These are phyloP conservation scores for Polyploca ridens DNA, from an alignment of 2,888 invertebrate species.

Conservation along the genomic window DNA sequence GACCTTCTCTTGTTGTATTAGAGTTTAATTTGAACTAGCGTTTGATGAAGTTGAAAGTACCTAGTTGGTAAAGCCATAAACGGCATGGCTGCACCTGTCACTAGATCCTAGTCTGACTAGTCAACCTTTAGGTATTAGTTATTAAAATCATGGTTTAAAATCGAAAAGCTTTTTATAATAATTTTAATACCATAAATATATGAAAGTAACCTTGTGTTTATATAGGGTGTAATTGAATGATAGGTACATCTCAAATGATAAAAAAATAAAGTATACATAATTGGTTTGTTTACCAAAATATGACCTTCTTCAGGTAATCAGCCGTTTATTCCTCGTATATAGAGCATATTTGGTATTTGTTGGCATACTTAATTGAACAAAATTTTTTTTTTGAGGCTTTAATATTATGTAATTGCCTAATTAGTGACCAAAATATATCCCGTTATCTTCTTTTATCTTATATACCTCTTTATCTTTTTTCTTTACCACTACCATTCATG, in stretches of 20 bases:
- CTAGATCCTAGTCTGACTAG: conserved; percentile 56
- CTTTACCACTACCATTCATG: too few relatives aligned
- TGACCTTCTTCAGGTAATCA: conserved; percentile 25
- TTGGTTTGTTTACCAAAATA: conserved; percentile 51
- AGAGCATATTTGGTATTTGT: neutral
- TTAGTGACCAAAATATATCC: neutral
- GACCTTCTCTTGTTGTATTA: conserved; percentile 55
- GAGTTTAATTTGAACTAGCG: conserved; percentile 48
- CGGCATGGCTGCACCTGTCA: conserved; percentile 72
- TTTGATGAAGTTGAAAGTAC: conserved; percentile 46
- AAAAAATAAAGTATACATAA: conserved; percentile 41
- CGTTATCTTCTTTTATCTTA: too few relatives aligned
- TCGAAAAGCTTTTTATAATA: neutral
- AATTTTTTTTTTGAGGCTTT: neutral
- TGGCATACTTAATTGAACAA: conserved; percentile 1
- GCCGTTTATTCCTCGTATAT: neutral
- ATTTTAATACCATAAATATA: neutral
- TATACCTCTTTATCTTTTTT: too few relatives aligned
- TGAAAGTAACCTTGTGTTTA: neutral
- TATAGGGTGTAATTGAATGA: conserved; percentile 20
- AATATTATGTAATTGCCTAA: too few relatives aligned
- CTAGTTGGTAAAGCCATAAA: conserved; percentile 68
- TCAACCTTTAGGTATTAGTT: conserved; percentile 43
- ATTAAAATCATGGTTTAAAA: conserved; percentile 30
- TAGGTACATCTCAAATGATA: conserved; percentile 24